Evolutionary conservation across 2,797 vertebrate genomes (phyloP).

Genomic region (Tamandua tetradactyla): DNA sequence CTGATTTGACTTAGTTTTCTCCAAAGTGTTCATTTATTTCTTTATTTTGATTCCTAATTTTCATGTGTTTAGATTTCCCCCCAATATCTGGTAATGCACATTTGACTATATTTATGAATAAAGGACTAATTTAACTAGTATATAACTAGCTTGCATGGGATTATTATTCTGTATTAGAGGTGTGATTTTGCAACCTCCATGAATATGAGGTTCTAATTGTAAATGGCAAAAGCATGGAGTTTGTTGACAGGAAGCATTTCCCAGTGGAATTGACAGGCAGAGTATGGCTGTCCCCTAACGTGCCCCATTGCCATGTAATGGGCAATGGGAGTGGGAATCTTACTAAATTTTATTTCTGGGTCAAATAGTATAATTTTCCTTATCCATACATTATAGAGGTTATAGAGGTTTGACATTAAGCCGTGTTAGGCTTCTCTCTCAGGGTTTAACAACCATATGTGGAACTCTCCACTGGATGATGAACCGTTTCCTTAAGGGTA

Average conservation of each 20-base stretch:
- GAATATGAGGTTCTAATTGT: background rate
- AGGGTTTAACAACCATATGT: background rate
- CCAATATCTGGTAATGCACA: background rate
- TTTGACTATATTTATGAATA: conserved; percentile 12
- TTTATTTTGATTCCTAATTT: background rate
- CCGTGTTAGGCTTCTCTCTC: background rate
- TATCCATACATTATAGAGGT: background rate
- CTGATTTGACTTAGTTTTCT: background rate
- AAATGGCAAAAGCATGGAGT: background rate
- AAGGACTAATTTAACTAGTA: background rate
- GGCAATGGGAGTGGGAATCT: background rate
- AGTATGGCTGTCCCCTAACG: fast-evolving
- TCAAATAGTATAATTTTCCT: background rate
- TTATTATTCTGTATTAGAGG: background rate
- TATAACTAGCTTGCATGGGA: background rate
- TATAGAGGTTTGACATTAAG: background rate
- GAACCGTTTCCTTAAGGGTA: background rate
- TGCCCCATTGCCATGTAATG: background rate
- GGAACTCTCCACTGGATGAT: background rate
- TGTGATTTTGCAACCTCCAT: background rate
- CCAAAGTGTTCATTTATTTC: background rate
- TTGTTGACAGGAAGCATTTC: background rate
- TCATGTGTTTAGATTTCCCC: background rate
- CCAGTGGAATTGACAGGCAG: background rate
- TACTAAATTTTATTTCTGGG: background rate